phyloP scores from a whole-genome alignment of 2,888 invertebrate genomes.

The Thyatira batis region DNA sequence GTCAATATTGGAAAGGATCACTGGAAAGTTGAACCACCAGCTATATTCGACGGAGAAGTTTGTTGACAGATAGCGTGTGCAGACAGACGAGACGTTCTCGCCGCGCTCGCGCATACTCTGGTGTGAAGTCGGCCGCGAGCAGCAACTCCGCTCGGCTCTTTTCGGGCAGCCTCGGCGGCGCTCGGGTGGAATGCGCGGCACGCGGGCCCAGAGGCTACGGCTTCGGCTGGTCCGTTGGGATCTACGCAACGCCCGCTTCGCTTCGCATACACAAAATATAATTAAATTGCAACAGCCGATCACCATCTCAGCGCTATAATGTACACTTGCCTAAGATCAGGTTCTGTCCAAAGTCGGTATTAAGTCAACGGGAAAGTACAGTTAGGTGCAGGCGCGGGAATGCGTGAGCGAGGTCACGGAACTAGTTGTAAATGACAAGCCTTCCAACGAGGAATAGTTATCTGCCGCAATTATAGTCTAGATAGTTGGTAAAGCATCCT shows the following conservation, averaged over 20 bases:
- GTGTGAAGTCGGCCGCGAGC: conserved; percentile 79
- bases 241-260: conserved; percentile 64
- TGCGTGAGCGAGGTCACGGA: conserved; percentile 83
- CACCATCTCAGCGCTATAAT: conserved; percentile 71
- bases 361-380: conserved; percentile 82
- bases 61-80: conserved; percentile 77
- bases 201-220: conserved; percentile 62
- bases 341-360: conserved; percentile 80
- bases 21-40: conserved; percentile 59
- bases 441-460: conserved; percentile 70
- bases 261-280: conserved; percentile 75
- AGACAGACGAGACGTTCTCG: conserved; percentile 75
- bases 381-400: conserved; percentile 82
- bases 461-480: conserved; percentile 61
- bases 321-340: conserved; percentile 79
- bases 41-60: conserved; percentile 72
- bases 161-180: conserved; percentile 59
- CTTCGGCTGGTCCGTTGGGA: conserved; percentile 57
- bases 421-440: conserved; percentile 81
- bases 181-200: conserved; percentile 74
- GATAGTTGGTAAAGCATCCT: conserved; percentile 26
- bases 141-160: conserved; percentile 48
- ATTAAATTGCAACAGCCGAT: conserved; percentile 79
- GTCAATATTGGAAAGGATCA: conserved; percentile 66
- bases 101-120: conserved; percentile 79